phyloP scores from a whole-genome alignment of 2,888 invertebrate species.

The Trichacis sp. region DNA sequence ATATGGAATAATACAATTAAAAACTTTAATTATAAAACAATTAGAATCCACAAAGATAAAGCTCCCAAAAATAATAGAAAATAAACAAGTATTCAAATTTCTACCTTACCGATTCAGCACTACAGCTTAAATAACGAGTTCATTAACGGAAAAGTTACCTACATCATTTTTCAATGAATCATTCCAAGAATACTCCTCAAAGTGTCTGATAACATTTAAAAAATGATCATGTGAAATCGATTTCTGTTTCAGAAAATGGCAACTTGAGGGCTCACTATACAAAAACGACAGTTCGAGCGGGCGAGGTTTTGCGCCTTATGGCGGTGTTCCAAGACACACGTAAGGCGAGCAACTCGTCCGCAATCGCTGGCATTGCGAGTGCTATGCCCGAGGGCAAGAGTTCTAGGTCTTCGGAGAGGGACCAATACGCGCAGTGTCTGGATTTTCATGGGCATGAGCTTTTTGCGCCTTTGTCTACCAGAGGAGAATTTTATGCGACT shows the following conservation, averaged over 20 bases:
- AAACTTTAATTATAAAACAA: no score
- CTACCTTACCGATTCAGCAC: no score
- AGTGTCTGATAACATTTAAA: no score
- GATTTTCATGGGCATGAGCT: constrained; percentile 67
- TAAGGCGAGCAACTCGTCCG: constrained; percentile 58
- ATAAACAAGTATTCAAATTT: no score
- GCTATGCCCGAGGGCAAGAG: constrained; percentile 62
- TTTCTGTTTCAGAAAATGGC: constrained; percentile 57
- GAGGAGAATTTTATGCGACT: constrained; percentile 72
- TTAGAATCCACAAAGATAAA: no score
- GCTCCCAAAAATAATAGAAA: no score
- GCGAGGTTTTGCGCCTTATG: constrained; percentile 70
- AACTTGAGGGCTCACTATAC: constrained; percentile 68
- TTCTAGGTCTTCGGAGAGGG: constrained; percentile 63
- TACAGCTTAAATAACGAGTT: no score
- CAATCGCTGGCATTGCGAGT: constrained; percentile 54
- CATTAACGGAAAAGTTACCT: no score
- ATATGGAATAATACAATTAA: no score
- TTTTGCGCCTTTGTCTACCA: constrained; percentile 70
- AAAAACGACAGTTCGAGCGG: constrained; percentile 69
- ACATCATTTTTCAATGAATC: no score
- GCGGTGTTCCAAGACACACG: constrained; percentile 72
- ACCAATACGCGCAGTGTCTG: constrained; percentile 71
- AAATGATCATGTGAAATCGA: constrained; percentile 2
- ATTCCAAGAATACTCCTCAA: no score